phyloP scores from a whole-genome alignment of 2,888 invertebrate genomes.

The Synanthedon andrenaeformis region DNA sequence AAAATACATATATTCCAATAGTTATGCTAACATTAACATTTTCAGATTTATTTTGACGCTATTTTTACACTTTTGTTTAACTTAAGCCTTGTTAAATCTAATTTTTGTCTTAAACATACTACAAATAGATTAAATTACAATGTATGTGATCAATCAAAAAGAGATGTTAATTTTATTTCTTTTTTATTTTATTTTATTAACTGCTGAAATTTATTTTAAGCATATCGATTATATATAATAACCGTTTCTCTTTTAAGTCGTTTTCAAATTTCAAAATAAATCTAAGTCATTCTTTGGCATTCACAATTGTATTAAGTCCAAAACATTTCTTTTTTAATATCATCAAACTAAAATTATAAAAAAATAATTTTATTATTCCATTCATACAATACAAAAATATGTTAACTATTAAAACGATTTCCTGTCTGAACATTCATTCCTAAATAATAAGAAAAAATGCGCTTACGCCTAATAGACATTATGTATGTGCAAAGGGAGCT shows the following conservation, averaged over 20 bases:
- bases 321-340: background rate
- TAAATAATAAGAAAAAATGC: no score
- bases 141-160: background rate
- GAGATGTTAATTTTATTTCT: no score
- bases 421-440: no score
- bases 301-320: slow-evolving; percentile 6
- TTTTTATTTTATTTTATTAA: no score
- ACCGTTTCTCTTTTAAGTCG: background rate
- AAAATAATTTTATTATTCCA: no score
- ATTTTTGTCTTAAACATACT: slow-evolving; percentile 6
- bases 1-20: slow-evolving; percentile 66
- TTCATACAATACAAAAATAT: no score
- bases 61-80: slow-evolving; percentile 32
- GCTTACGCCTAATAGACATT: no score
- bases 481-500: no score
- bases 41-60: slow-evolving; percentile 43
- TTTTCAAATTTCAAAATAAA: background rate
- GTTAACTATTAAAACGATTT: no score
- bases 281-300: slow-evolving; percentile 19
- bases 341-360: background rate
- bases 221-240: background rate
- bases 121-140: no score
- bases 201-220: background rate
- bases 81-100: slow-evolving; percentile 24
- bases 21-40: slow-evolving; percentile 57